Evolutionary conservation across 2,888 invertebrate species (phyloP).

Genomic region (Oscheius sp.): DNA sequence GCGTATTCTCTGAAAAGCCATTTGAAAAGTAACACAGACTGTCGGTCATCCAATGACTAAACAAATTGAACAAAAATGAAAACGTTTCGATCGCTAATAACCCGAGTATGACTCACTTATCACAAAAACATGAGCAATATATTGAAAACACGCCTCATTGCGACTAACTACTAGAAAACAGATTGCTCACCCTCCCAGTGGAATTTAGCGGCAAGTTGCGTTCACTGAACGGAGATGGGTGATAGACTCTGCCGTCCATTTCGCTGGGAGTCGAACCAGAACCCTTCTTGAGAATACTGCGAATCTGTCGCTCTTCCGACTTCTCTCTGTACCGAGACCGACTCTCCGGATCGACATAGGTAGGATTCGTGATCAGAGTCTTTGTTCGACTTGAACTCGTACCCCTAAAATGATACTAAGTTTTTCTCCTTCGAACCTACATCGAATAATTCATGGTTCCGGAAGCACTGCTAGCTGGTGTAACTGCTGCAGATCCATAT

Average conservation of each 20-base stretch:
- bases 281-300: constrained; percentile 10
- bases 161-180: no score
- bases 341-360: constrained; percentile 5
- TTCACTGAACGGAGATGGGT: constrained; percentile 11
- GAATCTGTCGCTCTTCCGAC: neutral
- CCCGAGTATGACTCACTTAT: no score
- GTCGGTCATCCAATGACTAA: no score
- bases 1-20: constrained; percentile 2
- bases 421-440: neutral
- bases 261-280: neutral
- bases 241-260: neutral
- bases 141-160: neutral
- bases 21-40: neutral
- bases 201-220: constrained; percentile 5
- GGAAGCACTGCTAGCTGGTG: constrained; percentile 6
- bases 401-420: neutral
- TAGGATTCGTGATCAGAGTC: neutral
- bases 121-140: neutral
- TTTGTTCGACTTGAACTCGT: constrained; percentile 6
- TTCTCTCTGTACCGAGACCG: neutral
- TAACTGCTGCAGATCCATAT: neutral
- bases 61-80: no score
- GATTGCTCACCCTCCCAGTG: neutral
- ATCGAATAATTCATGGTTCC: constrained; percentile 11
- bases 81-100: no score